These are phyloP conservation scores for Ophioninae sp. DNA, from an alignment of 2,888 invertebrate genomes.

Conservation along the genomic window DNA sequence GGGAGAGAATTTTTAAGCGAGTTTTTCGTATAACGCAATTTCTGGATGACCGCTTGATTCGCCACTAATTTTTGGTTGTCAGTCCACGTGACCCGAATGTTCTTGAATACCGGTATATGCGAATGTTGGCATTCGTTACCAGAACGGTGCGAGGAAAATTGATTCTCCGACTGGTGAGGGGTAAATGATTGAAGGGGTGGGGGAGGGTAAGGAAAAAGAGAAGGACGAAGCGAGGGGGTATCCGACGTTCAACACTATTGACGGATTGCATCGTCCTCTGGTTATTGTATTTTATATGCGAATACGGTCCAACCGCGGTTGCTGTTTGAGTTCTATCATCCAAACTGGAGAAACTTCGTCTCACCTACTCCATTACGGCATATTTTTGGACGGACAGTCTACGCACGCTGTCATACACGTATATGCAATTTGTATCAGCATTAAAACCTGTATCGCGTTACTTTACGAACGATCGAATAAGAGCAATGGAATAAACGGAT, in stretches of 20 bases:
- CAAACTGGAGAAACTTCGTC: constrained; percentile 32
- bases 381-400: constrained; percentile 3
- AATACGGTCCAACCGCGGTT: constrained; percentile 19
- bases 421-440: constrained; percentile 4
- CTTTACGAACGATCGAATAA: constrained; percentile 7
- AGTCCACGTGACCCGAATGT: constrained; percentile 35
- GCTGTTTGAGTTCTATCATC: background rate
- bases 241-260: constrained; percentile 54
- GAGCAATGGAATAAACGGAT: background rate
- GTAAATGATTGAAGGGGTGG: background rate
- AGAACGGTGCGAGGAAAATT: constrained; percentile 19
- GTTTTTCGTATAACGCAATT: constrained; percentile 58
- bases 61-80: constrained; percentile 63
- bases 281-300: constrained; percentile 21
- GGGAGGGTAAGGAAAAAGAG: background rate
- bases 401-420: background rate
- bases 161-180: background rate
- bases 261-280: constrained; percentile 53
- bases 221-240: background rate
- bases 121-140: background rate
- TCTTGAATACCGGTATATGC: background rate
- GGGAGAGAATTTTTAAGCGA: constrained; percentile 16
- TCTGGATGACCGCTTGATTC: constrained; percentile 59
- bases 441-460: constrained; percentile 1
- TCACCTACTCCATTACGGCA: constrained; percentile 12